Conservation (phyloP, 2,888 invertebrate species). For the Ceramica pisi region DNA sequence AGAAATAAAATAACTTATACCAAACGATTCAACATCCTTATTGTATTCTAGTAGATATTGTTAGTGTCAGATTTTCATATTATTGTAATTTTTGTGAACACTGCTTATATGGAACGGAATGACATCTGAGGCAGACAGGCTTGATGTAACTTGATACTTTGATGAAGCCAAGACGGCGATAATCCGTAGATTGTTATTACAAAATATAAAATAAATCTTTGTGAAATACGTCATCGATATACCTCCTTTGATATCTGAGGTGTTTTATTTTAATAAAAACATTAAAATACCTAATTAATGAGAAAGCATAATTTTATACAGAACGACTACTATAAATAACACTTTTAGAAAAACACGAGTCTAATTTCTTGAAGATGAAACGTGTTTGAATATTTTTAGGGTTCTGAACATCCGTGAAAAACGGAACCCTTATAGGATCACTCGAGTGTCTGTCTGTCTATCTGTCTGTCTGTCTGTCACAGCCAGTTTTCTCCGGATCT, state of each 20-base stretch:
- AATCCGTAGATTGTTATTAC: neutral
- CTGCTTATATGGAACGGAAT: neutral
- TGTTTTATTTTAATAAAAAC: conserved; percentile 1
- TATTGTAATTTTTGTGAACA: conserved; percentile 17
- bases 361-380: conserved; percentile 5
- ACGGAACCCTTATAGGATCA: too few species aligned
- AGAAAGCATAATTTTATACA: neutral
- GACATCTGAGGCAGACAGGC: neutral
- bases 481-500: too few species aligned
- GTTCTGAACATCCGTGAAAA: too few species aligned
- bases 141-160: conserved; percentile 36
- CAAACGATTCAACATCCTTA: conserved; percentile 24
- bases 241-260: neutral
- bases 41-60: conserved; percentile 17
- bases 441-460: too few species aligned
- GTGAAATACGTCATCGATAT: neutral
- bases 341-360: neutral
- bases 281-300: neutral
- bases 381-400: neutral
- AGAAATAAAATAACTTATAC: conserved; percentile 14
- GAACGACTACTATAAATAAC: neutral
- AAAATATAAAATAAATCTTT: conserved; percentile 14
- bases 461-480: too few species aligned
- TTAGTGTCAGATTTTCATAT: conserved; percentile 32
- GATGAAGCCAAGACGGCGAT: neutral